These are phyloP conservation scores for Drosophila prostipennis DNA, from an alignment of 2,888 invertebrate species.

Conservation along the genomic window DNA sequence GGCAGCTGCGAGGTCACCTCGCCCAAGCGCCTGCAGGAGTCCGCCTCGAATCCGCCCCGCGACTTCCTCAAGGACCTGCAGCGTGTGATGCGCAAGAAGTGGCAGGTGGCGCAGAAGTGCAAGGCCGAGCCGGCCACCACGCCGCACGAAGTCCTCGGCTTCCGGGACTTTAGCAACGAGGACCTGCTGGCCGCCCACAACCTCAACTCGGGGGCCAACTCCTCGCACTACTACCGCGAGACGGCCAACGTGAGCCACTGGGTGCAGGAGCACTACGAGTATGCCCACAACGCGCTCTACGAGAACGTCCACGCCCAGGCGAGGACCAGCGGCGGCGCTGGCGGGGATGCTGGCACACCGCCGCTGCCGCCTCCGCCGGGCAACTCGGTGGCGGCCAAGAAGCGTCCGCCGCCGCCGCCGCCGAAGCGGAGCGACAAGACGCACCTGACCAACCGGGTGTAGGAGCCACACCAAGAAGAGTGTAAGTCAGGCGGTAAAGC, in stretches of 20 bases:
- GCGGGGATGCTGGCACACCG: slow-evolving; percentile 35
- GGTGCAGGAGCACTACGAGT: slow-evolving; percentile 92
- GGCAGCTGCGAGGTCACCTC: slow-evolving; percentile 85
- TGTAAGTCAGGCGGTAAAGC: not conserved
- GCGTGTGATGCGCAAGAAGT: slow-evolving; percentile 96
- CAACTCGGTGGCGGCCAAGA: slow-evolving; percentile 84
- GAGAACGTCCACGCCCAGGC: slow-evolving; percentile 88
- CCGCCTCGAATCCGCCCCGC: slow-evolving; percentile 89
- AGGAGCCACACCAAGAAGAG: slow-evolving; percentile 37
- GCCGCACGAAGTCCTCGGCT: slow-evolving; percentile 95
- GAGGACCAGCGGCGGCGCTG: not conserved
- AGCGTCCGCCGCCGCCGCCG: slow-evolving; percentile 94
- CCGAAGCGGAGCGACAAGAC: slow-evolving; percentile 95
- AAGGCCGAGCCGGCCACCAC: slow-evolving; percentile 94
- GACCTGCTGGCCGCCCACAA: slow-evolving; percentile 83
- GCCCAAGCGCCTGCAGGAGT: slow-evolving; percentile 90
- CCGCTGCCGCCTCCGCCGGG: slow-evolving; percentile 54
- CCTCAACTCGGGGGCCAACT: slow-evolving; percentile 76
- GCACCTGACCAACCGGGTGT: slow-evolving; percentile 87
- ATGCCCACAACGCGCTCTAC: slow-evolving; percentile 85
- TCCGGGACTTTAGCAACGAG: slow-evolving; percentile 90
- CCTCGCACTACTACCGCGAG: slow-evolving; percentile 84
- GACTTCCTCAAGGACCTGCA: slow-evolving; percentile 95
- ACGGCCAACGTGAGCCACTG: slow-evolving; percentile 93
- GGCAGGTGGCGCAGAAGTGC: slow-evolving; percentile 97